A percentile compares a stretch with the other conserved stretches of the same genome.
phyloP scores from a whole-genome alignment of 2,113 vertebrate species.

The Megaceryle torquata region DNA sequence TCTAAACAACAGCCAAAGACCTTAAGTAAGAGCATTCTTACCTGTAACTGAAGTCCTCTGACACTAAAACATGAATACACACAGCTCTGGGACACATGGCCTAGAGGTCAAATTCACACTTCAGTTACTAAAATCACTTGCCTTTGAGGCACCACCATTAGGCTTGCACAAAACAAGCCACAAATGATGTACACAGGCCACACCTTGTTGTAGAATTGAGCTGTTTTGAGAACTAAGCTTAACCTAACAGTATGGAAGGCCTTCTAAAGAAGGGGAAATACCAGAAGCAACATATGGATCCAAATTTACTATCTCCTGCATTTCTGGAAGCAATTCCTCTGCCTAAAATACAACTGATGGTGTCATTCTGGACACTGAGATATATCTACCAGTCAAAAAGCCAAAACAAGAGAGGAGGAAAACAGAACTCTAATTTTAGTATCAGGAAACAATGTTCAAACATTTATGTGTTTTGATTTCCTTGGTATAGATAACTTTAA shows the following conservation, averaged over 20 bases:
- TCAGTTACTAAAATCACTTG: neutral
- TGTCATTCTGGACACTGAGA: neutral
- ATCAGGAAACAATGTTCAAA: neutral
- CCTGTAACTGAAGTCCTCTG: neutral
- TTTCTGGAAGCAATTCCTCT: neutral
- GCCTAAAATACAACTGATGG: neutral
- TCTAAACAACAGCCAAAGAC: neutral
- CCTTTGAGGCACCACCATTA: neutral
- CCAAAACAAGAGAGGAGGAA: neutral
- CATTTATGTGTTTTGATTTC: neutral
- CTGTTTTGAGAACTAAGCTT: neutral
- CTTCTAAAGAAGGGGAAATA: neutral
- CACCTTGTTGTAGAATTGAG: neutral
- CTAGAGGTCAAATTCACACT: neutral
- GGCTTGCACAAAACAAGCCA: neutral
- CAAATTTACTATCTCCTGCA: neutral
- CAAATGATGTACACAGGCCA: neutral
- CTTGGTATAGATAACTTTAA: neutral
- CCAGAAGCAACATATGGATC: neutral
- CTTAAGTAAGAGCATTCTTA: neutral
- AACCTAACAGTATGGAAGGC: accelerated
- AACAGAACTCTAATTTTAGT: neutral
- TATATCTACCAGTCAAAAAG: neutral
- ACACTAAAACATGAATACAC: neutral
- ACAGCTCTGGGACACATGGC: neutral